These are phyloP conservation scores for Drosophila tripunctata DNA, from an alignment of 2,888 invertebrate species.

Conservation along the genomic window DNA sequence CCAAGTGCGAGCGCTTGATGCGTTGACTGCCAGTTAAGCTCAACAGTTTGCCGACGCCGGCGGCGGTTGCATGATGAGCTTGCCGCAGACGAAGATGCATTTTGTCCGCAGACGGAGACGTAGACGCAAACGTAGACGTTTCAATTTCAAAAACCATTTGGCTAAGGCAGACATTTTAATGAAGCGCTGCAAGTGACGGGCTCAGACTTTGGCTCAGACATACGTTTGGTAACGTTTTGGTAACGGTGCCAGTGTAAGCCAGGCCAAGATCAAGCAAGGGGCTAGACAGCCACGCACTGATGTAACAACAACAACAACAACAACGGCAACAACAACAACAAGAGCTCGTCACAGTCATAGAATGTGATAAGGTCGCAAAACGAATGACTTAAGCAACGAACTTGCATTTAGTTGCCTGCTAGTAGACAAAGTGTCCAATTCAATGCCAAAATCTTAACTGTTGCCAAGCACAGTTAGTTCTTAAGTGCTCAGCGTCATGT, in stretches of 20 bases:
- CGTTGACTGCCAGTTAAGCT: conserved; percentile 70
- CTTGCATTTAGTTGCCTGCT: conserved; percentile 39
- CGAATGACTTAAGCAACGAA: conserved; percentile 76
- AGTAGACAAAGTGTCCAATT: conserved; percentile 41
- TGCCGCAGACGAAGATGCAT: conserved; percentile 27
- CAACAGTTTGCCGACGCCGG: conserved; percentile 20
- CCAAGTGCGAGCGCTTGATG: conserved; percentile 52
- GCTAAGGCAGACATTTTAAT: conserved; percentile 78
- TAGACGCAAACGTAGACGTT: conserved; percentile 67
- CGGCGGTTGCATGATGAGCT: conserved; percentile 12
- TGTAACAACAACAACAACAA: conserved; percentile 26
- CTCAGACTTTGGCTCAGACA: conserved; percentile 10
- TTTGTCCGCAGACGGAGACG: conserved; percentile 34
- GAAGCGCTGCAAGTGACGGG: conserved; percentile 61
- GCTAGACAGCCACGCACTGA: conserved; percentile 61
- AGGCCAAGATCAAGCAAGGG: conserved; percentile 34
- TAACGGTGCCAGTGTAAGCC: conserved; percentile 53
- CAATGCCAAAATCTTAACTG: conserved; percentile 44
- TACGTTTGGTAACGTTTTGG: neutral
- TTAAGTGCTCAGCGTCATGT: conserved; percentile 15
- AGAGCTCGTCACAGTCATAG: conserved; percentile 48
- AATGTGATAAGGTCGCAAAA: conserved; percentile 62
- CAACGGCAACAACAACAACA: conserved; percentile 23
- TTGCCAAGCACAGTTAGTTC: conserved; percentile 18
- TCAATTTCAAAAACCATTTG: conserved; percentile 75